Percentiles rank a stretch among this genome's conserved stretches.
phyloP scores from a whole-genome alignment of 2,113 vertebrate genomes.

The Bungarus multicinctus region DNA sequence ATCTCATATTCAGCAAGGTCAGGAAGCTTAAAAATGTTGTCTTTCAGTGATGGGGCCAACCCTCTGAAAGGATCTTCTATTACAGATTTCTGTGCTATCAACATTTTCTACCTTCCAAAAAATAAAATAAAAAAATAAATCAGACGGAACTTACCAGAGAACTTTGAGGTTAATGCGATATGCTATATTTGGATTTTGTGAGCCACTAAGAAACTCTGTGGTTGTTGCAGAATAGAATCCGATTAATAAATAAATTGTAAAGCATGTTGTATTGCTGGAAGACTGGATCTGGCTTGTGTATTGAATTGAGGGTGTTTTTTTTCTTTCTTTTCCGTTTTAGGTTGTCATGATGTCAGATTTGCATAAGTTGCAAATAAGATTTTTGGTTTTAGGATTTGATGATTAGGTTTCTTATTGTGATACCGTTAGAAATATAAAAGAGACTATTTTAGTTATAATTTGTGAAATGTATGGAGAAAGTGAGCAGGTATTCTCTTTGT shows the following conservation, averaged over 20 bases:
- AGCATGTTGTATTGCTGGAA: neutral
- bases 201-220: neutral
- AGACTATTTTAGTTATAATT: neutral
- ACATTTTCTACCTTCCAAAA: neutral
- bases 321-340: neutral
- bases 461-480: neutral
- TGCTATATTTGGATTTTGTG: neutral
- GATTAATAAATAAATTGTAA: neutral
- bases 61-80: neutral
- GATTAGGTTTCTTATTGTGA: neutral
- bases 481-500: neutral
- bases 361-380: neutral
- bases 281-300: neutral
- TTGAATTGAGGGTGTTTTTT: neutral
- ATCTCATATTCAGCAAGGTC: neutral
- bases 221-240: neutral
- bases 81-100: neutral
- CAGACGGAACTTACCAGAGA: neutral
- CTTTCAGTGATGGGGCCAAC: neutral
- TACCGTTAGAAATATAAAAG: neutral
- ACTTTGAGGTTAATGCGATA: neutral
- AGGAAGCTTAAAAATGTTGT: neutral
- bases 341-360: neutral
- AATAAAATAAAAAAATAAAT: neutral
- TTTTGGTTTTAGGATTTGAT: neutral